A percentile compares a stretch with the other conserved stretches of the same genome.
phyloP scores from a whole-genome alignment of 2,113 vertebrate species.

The Macquaria australasica region DNA sequence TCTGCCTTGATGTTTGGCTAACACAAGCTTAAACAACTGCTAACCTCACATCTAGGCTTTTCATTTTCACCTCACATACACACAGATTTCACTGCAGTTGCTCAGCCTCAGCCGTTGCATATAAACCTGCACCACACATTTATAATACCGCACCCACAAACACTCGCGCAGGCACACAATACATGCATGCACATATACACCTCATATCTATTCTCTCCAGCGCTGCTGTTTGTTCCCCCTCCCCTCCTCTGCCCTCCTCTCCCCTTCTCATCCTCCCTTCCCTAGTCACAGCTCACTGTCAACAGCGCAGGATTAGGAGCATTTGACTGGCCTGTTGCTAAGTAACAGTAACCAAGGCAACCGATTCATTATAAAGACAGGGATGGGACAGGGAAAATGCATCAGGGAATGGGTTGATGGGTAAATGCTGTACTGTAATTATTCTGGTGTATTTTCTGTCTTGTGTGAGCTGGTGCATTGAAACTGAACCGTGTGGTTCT shows the following conservation, averaged over 20 bases:
- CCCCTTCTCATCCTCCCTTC: conserved; percentile 69
- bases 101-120: conserved; percentile 44
- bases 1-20: conserved; percentile 47
- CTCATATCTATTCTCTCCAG: conserved; percentile 57
- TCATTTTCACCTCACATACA: conserved; percentile 55
- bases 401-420: conserved; percentile 78
- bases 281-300: conserved; percentile 86
- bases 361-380: conserved; percentile 84
- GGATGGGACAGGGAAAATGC: conserved; percentile 84
- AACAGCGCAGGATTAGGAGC: conserved; percentile 86
- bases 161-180: conserved; percentile 36
- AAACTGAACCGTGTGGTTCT: conserved; percentile 29
- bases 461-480: conserved; percentile 46
- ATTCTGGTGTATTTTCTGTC: conserved; percentile 65
- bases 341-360: conserved; percentile 83
- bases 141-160: conserved; percentile 37
- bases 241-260: conserved; percentile 26
- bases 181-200: conserved; percentile 52
- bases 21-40: conserved; percentile 36
- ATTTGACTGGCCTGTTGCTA: conserved; percentile 87
- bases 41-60: conserved; percentile 26
- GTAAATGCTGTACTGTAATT: conserved; percentile 79
- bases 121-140: conserved; percentile 44
- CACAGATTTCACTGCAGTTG: conserved; percentile 52
- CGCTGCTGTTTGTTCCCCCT: conserved; percentile 46